Evolutionary conservation across 2,797 vertebrate species (phyloP).

Genomic region (Pangasius djambal): DNA sequence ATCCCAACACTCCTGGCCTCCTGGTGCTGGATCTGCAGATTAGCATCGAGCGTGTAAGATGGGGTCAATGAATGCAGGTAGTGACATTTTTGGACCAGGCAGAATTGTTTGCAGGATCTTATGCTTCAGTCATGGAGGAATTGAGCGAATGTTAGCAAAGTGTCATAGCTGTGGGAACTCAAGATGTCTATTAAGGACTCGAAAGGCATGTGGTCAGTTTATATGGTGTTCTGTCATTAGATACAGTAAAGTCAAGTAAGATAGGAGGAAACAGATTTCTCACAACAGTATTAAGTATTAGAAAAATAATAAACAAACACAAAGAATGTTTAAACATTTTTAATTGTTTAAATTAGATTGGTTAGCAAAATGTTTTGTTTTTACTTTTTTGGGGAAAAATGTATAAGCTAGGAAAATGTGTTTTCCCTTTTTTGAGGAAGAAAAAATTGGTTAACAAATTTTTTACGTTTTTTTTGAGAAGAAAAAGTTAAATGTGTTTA

Average conservation of each 20-base stretch:
- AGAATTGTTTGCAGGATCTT: conserved; percentile 33
- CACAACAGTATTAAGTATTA: no score
- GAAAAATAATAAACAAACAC: background rate
- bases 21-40: background rate
- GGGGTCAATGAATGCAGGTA: conserved; percentile 38
- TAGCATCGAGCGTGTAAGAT: conserved; percentile 33
- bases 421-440: background rate
- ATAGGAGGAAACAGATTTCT: background rate
- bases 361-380: no score
- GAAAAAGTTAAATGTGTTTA: no score
- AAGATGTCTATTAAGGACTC: background rate
- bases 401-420: no score
- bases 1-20: conserved; percentile 21
- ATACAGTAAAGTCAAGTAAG: no score
- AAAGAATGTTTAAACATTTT: background rate
- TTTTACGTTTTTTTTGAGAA: no score
- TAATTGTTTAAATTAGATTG: background rate
- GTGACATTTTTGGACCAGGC: conserved; percentile 37
- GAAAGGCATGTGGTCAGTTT: background rate
- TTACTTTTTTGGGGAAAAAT: no score
- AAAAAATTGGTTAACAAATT: no score
- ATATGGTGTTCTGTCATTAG: background rate
- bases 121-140: background rate
- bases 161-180: background rate
- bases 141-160: conserved; percentile 4